Conservation (phyloP, 1,140 invertebrate species). For the Chrysoperla carnea region DNA sequence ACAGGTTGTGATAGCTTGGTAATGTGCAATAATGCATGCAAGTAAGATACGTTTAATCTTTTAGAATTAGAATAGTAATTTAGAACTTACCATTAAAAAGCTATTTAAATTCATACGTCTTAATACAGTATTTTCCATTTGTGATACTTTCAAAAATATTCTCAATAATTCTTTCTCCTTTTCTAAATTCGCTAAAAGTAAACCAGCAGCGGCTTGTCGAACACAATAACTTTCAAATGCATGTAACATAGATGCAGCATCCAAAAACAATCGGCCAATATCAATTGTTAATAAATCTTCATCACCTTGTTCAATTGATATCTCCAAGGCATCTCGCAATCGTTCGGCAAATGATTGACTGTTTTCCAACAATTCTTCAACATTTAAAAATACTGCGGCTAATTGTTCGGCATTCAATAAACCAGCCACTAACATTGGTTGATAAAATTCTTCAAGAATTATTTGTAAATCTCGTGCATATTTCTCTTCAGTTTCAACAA, state of each 20-base stretch:
- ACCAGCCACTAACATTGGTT: constrained; percentile 80
- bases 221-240: constrained; percentile 91
- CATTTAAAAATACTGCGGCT: constrained; percentile 82
- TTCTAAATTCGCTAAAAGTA: constrained; percentile 76
- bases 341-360: constrained; percentile 72
- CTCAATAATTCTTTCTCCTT: constrained; percentile 89
- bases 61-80: not conserved
- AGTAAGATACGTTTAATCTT: not conserved
- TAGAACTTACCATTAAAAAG: constrained; percentile 71
- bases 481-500: constrained; percentile 91
- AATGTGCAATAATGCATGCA: too few relatives aligned
- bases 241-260: constrained; percentile 82
- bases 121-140: constrained; percentile 88
- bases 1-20: too few relatives aligned
- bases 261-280: constrained; percentile 78
- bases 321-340: constrained; percentile 72
- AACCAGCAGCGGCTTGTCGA: constrained; percentile 73
- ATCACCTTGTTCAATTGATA: constrained; percentile 56
- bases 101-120: constrained; percentile 92
- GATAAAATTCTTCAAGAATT: constrained; percentile 84
- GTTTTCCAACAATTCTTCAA: constrained; percentile 80
- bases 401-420: constrained; percentile 64
- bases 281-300: constrained; percentile 76
- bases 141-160: constrained; percentile 87
- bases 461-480: constrained; percentile 85